These are phyloP conservation scores for Tetanocera ferruginea DNA, from an alignment of 2,888 invertebrate species.

Conservation along the genomic window DNA sequence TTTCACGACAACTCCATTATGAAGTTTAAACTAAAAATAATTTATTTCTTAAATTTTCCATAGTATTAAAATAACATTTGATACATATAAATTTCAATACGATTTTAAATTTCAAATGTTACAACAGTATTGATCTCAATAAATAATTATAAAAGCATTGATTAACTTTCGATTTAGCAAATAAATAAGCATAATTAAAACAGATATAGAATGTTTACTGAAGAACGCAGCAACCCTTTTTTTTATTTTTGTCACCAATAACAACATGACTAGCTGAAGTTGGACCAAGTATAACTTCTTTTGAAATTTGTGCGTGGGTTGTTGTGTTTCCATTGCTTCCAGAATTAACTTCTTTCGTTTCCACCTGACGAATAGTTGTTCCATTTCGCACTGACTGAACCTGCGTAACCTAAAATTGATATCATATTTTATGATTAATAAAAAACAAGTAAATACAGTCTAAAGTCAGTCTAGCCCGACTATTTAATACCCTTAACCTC, in stretches of 20 bases:
- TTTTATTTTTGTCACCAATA: slow-evolving; percentile 86
- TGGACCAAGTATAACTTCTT: slow-evolving; percentile 79
- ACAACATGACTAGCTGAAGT: slow-evolving; percentile 91
- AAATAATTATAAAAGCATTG: slow-evolving; percentile 26
- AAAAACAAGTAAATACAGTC: slow-evolving; percentile 12
- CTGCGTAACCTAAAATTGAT: slow-evolving; percentile 63
- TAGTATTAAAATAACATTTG: no score
- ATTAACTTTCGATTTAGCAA: slow-evolving; percentile 33
- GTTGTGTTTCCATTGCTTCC: slow-evolving; percentile 61
- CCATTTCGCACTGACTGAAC: slow-evolving; percentile 70
- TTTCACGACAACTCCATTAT: no score
- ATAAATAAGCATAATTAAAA: slow-evolving; percentile 49
- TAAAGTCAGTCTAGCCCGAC: no score
- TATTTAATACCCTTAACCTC: slow-evolving; percentile 4
- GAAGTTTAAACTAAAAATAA: no score
- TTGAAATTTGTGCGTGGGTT: slow-evolving; percentile 70
- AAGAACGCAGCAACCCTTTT: slow-evolving; percentile 94
- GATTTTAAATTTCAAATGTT: slow-evolving; percentile 37
- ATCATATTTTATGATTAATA: background rate
- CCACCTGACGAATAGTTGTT: slow-evolving; percentile 68
- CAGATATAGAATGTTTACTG: slow-evolving; percentile 74
- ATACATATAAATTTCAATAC: no score
- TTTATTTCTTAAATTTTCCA: no score
- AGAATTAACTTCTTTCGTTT: slow-evolving; percentile 52
- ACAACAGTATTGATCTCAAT: slow-evolving; percentile 31